phyloP scores from a whole-genome alignment of 1,140 invertebrate species.

The Drosophila bifasciata region DNA sequence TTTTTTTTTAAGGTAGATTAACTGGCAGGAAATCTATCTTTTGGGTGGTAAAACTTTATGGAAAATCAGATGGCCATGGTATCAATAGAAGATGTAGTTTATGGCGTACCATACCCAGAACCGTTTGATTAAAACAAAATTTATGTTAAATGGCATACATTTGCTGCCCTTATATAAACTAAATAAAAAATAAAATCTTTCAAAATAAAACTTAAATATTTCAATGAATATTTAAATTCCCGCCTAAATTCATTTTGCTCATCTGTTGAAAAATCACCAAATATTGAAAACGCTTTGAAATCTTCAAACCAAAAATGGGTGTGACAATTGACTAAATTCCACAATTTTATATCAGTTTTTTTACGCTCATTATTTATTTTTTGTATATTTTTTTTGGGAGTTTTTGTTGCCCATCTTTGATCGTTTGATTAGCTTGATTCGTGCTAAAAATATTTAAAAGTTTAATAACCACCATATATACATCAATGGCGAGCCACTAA shows the following conservation, averaged over 20 bases:
- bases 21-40: constrained; percentile 4
- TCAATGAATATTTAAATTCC: not conserved
- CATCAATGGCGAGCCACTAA: constrained; percentile 56
- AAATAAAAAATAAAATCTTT: constrained; percentile 9
- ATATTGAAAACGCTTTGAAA: not conserved
- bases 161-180: constrained; percentile 1
- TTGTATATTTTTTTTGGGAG: constrained; percentile 3
- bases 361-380: not conserved
- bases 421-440: constrained; percentile 24
- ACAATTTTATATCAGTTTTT: constrained; percentile 9
- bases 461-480: constrained; percentile 38
- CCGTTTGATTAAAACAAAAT: no score
- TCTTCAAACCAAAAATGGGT: constrained; percentile 34
- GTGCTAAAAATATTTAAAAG: not conserved
- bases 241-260: no score
- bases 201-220: not conserved
- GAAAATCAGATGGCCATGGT: not conserved
- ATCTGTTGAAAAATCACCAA: constrained; percentile 31
- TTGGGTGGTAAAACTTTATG: constrained; percentile 13
- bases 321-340: constrained; percentile 55
- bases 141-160: not conserved
- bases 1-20: constrained; percentile 22
- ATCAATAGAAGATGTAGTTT: no score
- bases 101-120: no score
- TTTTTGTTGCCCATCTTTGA: no score